Evolutionary conservation across 2,888 invertebrate species (phyloP).

Genomic region (Drosophila mulleri): DNA sequence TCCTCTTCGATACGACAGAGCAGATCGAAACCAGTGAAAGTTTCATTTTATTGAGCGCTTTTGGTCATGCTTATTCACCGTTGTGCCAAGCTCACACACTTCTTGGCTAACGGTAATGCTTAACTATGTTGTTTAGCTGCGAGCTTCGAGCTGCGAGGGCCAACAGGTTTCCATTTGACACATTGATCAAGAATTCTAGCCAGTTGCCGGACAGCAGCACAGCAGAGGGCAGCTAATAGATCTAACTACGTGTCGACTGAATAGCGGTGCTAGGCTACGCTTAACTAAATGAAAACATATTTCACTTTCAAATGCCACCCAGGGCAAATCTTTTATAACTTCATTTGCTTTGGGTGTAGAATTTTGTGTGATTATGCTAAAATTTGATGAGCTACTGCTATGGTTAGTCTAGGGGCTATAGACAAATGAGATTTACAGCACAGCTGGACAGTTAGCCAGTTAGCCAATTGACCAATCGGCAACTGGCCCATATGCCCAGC

Average conservation of each 20-base stretch:
- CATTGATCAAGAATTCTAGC: slow-evolving; percentile 33
- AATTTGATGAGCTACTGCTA: slow-evolving; percentile 74
- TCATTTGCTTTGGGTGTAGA: slow-evolving; percentile 48
- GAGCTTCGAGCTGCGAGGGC: not conserved
- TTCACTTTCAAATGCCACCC: slow-evolving; percentile 38
- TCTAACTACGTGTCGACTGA: not conserved
- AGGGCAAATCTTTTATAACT: slow-evolving; percentile 45
- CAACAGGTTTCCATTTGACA: slow-evolving; percentile 44
- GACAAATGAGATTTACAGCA: slow-evolving; percentile 42
- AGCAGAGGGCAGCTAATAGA: not conserved
- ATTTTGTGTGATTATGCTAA: slow-evolving; percentile 63
- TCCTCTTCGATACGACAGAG: slow-evolving; percentile 41
- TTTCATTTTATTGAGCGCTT: slow-evolving; percentile 73
- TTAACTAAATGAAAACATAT: slow-evolving; percentile 13
- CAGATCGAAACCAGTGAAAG: slow-evolving; percentile 77
- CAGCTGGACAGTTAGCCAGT: slow-evolving; percentile 33
- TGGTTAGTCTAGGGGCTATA: slow-evolving; percentile 40
- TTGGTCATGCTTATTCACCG: slow-evolving; percentile 15
- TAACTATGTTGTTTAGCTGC: slow-evolving; percentile 25
- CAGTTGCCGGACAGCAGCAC: not conserved
- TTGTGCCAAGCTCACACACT: slow-evolving; percentile 20
- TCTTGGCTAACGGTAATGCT: slow-evolving; percentile 45
- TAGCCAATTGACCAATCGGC: slow-evolving; percentile 1
- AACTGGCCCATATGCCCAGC: slow-evolving; percentile 47
- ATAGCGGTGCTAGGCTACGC: not conserved